Base-by-base conservation (phyloP, 2,113 vertebrate species). In the Mungos mungo region DNA sequence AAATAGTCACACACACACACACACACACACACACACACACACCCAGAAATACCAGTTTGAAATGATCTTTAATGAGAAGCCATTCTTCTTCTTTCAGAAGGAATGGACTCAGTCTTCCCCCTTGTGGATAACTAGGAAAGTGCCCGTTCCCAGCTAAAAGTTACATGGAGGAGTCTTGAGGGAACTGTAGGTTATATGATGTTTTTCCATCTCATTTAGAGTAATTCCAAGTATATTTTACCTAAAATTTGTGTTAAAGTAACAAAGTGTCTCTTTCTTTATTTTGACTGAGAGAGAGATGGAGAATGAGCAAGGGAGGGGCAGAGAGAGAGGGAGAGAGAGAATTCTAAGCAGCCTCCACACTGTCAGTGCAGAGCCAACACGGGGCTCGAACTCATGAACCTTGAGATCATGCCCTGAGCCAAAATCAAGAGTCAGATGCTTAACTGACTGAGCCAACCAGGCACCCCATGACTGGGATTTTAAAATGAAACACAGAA, bases 111-210 rank as follows among this genome's bases (percentile, higher is more conserved):
- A 80, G 88, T 76, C 82, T 92, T 86, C 94, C 97, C 94, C 96
- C 97, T 98, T 92, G 97, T 98, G 97, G 97, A 83, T 63, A 88
- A 76, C 9, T 74, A 13, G 82, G 71, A 63, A 97, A 96, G 7
- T 81, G 31, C 27, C 23, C 35, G 4, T 84, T 69, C 38, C n/a
- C 27, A 3, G 38, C 2, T 38, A 47, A 95, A 71, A 45, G 10
- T 45, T 83, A 52, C 12, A 0, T 0, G 2, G 5, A 54, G 27
- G n/a, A 84, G 5, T 94, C 80, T 81, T 45, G 45, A 95, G 76
- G 74, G 45, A 84, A 84, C 16, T 8, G 8, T 13, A 50, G 19
- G 10, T 13, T 25, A 14, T 9, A 3, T n/a, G 8, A 13, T 18
- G 47, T 77, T 68, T 93, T 86, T 27, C 52, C 18, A 88, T 57